Evolutionary conservation across 2,888 invertebrate species (phyloP).

Genomic region (Uropetala carovei): DNA sequence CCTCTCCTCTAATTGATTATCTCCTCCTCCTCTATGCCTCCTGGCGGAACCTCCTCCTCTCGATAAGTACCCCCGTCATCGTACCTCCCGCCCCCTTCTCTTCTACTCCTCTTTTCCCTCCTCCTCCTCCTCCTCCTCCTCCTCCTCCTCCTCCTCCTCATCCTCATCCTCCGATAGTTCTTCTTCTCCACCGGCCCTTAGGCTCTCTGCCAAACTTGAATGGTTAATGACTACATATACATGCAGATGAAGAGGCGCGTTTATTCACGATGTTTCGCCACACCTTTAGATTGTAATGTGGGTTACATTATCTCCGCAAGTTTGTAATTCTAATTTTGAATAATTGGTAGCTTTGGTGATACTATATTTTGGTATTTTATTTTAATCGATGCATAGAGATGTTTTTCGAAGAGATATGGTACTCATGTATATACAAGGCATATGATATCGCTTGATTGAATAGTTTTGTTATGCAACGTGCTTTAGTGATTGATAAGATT

Average conservation of each 20-base stretch:
- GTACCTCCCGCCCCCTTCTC: neutral
- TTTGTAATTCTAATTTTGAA: neutral
- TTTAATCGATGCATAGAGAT: too few species aligned
- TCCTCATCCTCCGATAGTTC: neutral
- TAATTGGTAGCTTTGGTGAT: too few species aligned
- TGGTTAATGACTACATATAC: neutral
- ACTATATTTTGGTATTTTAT: too few species aligned
- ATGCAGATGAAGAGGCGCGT: neutral
- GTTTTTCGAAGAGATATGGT: too few species aligned
- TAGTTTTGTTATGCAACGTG: too few species aligned
- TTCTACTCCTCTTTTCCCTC: neutral
- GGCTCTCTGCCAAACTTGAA: neutral
- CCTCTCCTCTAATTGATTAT: neutral
- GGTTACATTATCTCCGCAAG: neutral
- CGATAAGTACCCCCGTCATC: neutral
- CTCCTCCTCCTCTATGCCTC: neutral
- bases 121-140: neutral
- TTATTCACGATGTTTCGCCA: neutral
- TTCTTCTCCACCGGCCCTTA: neutral
- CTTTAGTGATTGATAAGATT: too few species aligned
- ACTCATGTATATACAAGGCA: too few species aligned
- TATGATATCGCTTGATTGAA: too few species aligned
- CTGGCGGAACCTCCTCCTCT: neutral
- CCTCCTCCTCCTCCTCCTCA: neutral
- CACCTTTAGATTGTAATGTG: conserved; percentile 13